phyloP scores from a whole-genome alignment of 23 tunicate species.

The Trididemnum clinides region DNA sequence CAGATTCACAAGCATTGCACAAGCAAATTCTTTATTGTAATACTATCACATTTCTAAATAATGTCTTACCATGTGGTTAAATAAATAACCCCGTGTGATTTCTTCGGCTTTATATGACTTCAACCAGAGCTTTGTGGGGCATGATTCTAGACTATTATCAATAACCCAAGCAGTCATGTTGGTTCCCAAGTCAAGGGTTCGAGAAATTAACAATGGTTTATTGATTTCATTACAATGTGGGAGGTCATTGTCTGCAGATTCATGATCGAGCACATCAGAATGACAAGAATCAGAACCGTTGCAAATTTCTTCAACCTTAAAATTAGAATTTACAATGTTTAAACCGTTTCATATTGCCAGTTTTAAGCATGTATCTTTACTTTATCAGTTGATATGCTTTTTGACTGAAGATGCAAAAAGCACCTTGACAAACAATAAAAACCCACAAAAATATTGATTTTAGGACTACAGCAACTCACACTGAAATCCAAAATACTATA shows the following conservation, averaged over 20 bases:
- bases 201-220: not conserved
- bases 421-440: too few species aligned
- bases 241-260: not conserved
- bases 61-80: not conserved
- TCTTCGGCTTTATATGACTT: not conserved
- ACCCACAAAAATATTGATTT: too few species aligned
- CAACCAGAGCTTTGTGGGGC: not conserved
- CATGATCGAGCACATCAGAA: not conserved
- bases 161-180: slow-evolving; percentile 61
- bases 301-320: too few species aligned
- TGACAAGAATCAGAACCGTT: too few species aligned
- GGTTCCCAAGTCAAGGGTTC: slow-evolving; percentile 23
- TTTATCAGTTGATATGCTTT: too few species aligned
- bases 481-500: too few species aligned
- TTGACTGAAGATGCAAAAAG: too few species aligned
- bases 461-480: too few species aligned
- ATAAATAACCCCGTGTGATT: not conserved
- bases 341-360: too few species aligned
- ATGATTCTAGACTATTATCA: slow-evolving; percentile 17
- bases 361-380: too few species aligned
- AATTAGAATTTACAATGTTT: too few species aligned
- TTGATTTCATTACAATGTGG: not conserved
- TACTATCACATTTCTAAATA: not conserved
- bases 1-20: too few species aligned
- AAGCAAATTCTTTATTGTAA: not conserved